Evolutionary conservation across 2,888 invertebrate species (phyloP), one percentile per base, ranked within the genome.

Genomic region (Buathra laborator): DNA sequence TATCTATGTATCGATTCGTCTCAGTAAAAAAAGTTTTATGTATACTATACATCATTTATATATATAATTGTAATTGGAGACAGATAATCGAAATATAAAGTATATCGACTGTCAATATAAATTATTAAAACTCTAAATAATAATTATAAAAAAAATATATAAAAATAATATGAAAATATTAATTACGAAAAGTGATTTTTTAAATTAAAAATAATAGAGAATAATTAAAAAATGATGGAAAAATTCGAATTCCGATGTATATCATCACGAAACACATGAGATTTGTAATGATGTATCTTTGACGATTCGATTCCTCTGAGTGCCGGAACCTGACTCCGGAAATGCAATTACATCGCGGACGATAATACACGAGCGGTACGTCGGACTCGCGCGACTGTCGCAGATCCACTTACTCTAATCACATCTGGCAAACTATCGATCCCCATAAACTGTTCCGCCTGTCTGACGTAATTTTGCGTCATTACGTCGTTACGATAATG

Each of bases 361-460:
- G 59, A 67, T 51, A 59, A 62, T 64, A 16, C 53, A 53, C 19
- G 51, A 53, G 32, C 32, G 44, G 37, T 71, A 67, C 74, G 68
- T 72, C 59, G 67, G 59, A n/a, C 66, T 71, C 48, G 77, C 46
- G 59, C 79, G 79, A 83, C 72, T 77, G 67, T 81, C 68, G 78
- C 74, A 86, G 83, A 82, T 82, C 80, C 67, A 86, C 59, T 84
- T 81, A 67, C 87, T 87, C 81, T 90, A 90, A 90, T 90, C 90
- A 88, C 85, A 87, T 79, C 68, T 74, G 81, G 80, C 87, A 81
- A 88, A 86, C 89, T 86, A 90, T 90, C 90, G 89, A 90, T 89
- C 85, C 76, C 86, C 86, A 84, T 87, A 88, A 89, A 79, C 84
- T 71, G 84, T 48, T 37, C 43, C 37, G 71, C 70, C 84, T 85